A percentile compares a stretch with the other conserved stretches of the same genome.
Evolutionary conservation across 23 tunicate species (phyloP).

Genomic region (Styela plicata): DNA sequence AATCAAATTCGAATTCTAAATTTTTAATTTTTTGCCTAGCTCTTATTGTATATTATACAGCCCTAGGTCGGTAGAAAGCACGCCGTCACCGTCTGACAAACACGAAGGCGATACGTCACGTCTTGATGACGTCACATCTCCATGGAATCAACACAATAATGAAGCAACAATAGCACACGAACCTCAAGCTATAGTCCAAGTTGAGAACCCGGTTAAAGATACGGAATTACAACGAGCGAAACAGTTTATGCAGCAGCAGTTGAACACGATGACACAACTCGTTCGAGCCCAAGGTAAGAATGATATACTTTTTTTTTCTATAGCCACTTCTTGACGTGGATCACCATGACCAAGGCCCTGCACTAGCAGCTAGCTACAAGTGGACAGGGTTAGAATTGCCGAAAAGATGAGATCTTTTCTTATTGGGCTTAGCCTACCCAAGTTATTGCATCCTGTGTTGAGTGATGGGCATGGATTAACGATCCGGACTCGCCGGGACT

Average conservation of each 20-base stretch:
- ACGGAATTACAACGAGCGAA: slow-evolving; percentile 37
- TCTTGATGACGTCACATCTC: slow-evolving; percentile 15
- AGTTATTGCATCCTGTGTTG: no score
- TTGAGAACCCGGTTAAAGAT: slow-evolving; percentile 34
- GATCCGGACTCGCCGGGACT: no score
- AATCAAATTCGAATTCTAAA: no score
- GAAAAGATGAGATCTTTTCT: no score
- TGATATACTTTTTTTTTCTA: no score
- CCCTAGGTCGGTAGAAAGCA: not conserved
- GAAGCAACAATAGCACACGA: not conserved
- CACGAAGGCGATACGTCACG: not conserved
- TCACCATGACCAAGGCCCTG: no score
- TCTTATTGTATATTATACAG: not conserved
- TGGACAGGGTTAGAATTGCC: no score
- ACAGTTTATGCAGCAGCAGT: slow-evolving; percentile 38
- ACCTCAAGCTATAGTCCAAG: slow-evolving; percentile 30
- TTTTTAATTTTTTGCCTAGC: no score
- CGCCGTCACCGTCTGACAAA: not conserved
- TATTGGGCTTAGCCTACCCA: no score
- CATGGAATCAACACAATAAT: not conserved
- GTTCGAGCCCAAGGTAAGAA: slow-evolving; percentile 22
- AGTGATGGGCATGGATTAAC: no score
- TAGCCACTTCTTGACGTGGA: no score
- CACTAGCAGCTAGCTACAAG: no score
- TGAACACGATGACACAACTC: slow-evolving; percentile 43